Base-by-base conservation (phyloP, 1,140 invertebrate genomes). In the Euura lappo region DNA sequence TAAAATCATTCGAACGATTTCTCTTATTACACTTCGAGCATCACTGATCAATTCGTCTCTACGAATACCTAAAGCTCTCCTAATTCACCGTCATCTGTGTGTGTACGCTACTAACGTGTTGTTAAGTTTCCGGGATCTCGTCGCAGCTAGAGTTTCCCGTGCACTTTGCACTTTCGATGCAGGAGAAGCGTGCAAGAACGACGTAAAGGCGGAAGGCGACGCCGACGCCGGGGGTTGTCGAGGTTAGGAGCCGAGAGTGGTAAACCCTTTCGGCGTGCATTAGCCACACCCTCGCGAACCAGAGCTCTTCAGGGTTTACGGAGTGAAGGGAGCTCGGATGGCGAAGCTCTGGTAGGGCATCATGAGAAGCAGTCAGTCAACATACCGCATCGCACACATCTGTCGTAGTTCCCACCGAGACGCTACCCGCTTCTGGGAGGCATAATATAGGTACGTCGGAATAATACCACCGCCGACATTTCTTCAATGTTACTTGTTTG, bases 281-380 rank as follows among this genome's bases (percentile, higher is more conserved):
- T 68, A 60, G 51, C 51, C 51, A 68, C 66, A 68, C 66, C 66
- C 66, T 11, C 66, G 13, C 4, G 44, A 68, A 68, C 11, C 44
- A 68, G 28, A 68, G 44, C 66, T 68, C 44, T 28, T 68, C 11
- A 68, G 44, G 13, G 66, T 44, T 68, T 68, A 28, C 2, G 66
- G 66, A 68, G 66, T n/a, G 66, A 68, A 8, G 66, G 66, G 66
- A 42, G 5, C 4, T 11, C 8, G 65, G 43, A 7, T 67, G n/a
- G 43, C 65, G 6, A 6, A 13, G 7, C 6, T 6, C 43, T 67
- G 8, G n/a, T 8, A 10, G 66, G 44, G 66, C 44, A 68, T 13
- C 66, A 68, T 68, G 66, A 68, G 66, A 68, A 67, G 66, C 13
- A 68, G 66, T 68, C 66, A 68, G 66, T 68, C 66, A 68, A 68